Evolutionary conservation across 23 tunicate species (phyloP), one percentile per base, ranked within the genome.

Genomic region (Clavelina lepadiformis): DNA sequence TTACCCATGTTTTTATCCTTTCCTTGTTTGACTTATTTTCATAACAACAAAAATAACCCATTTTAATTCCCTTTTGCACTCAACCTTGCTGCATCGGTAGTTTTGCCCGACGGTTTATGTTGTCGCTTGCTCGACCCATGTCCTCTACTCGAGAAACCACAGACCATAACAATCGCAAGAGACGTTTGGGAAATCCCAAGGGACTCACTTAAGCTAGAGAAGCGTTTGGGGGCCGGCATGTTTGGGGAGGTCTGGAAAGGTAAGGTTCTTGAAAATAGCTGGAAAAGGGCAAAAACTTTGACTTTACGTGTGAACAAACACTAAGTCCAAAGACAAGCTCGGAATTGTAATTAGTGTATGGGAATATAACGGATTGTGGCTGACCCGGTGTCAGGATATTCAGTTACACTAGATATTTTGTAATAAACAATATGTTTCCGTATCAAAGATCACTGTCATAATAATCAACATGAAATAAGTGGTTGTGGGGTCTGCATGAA

Each of bases 191-290:
- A 94, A 65, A 80, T 94, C 27, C 76, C 80, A 22, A 49, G 88
- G 21, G 88, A 86, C 18, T 88, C 88, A 2, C 63, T 94, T 0
- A 63, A 62, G 31, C 79, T 86, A 31, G 89, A 88, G 44, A 75
- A 70, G 56, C 80, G 73, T 46, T 70, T 94, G 2, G 99, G 99
- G 21, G 74, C 84, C 7, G 99, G 99, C 5, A 94, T 94, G 99
- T 94, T 94, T 55, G 99, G 99, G 36, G 99, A 94, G 75, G 97
- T 89, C 13, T 89, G 97, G 97, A 89, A 82, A 70, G 97, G 97
- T 89, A 61, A 52, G 79, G n/a, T 5, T 8, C 59, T 53, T 13
- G 59, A 20, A 53, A 53, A 41, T 11, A 11, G 49, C 15, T 15
- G 15, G 49, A 15, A n/a, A n/a, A n/a, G n/a, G n/a, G n/a, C n/a